Conservation (phyloP, 2,888 invertebrate species). For the Ophraella communa region DNA sequence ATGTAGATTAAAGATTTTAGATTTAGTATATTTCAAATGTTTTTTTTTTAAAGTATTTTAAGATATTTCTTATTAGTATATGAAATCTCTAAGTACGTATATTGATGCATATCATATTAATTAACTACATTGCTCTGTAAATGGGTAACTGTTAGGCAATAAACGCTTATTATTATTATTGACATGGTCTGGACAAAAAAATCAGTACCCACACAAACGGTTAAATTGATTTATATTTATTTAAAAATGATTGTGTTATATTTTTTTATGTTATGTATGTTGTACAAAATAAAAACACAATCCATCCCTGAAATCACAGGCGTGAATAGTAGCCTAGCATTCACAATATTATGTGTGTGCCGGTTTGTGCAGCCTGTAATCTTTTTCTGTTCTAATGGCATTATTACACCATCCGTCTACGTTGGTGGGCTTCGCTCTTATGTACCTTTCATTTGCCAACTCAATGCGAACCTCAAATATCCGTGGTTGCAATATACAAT, state of each 20-base stretch:
- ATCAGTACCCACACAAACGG: too few species aligned
- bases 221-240: too few species aligned
- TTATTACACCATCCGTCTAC: constrained; percentile 49
- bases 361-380: constrained; percentile 55
- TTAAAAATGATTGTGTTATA: neutral
- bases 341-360: constrained; percentile 35
- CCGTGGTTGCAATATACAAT: neutral
- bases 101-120: too few species aligned
- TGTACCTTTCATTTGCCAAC: constrained; percentile 17
- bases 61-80: too few species aligned
- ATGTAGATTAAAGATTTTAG: too few species aligned
- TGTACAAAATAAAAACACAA: neutral
- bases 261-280: neutral
- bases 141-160: too few species aligned
- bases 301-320: constrained; percentile 37
- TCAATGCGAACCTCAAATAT: neutral
- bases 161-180: too few species aligned
- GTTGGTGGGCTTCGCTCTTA: constrained; percentile 44
- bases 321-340: constrained; percentile 34
- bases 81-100: too few species aligned
- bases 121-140: too few species aligned
- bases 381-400: constrained; percentile 49
- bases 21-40: too few species aligned
- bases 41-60: too few species aligned
- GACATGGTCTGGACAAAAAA: too few species aligned